These are phyloP conservation scores for Agrotis ipsilon DNA, from an alignment of 2,888 invertebrate genomes.

Conservation along the genomic window DNA sequence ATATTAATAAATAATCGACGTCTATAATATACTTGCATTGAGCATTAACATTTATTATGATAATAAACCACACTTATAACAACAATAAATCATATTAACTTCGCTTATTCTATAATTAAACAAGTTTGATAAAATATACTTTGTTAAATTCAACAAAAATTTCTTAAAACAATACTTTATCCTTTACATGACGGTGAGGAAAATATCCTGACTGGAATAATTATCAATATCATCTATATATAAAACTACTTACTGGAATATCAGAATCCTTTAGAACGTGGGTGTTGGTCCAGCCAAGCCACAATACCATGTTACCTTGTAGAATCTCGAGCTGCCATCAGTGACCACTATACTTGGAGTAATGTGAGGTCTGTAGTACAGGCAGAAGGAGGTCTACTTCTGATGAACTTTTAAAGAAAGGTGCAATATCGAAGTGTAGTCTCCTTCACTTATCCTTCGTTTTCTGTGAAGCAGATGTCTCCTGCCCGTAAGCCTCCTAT, in stretches of 20 bases:
- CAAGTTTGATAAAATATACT: not conserved
- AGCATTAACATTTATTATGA: not conserved
- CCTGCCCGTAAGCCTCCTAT: too few species aligned
- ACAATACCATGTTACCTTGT: conserved; percentile 9
- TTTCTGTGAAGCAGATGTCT: conserved; percentile 3
- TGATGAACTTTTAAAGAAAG: not conserved
- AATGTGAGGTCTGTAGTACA: conserved; percentile 6
- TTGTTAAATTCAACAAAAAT: conserved; percentile 6
- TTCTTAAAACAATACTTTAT: conserved; percentile 7
- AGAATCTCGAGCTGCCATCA: conserved; percentile 5
- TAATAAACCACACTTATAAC: conserved; percentile 1
- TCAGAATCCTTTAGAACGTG: conserved; percentile 32
- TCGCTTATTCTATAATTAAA: conserved; percentile 9
- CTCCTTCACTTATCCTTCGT: too few species aligned
- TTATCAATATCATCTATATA: not conserved
- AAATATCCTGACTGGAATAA: conserved; percentile 1
- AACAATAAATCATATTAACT: not conserved
- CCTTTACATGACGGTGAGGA: not conserved
- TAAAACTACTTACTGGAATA: conserved; percentile 35
- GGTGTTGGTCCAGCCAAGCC: conserved; percentile 49
- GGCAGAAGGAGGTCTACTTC: conserved; percentile 10
- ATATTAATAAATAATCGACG: conserved; percentile 8
- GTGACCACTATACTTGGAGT: conserved; percentile 26
- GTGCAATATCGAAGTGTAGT: not conserved
- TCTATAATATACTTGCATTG: not conserved